These are phyloP conservation scores for Alentia gelatinosa DNA, from an alignment of 2,888 invertebrate species.

Conservation along the genomic window DNA sequence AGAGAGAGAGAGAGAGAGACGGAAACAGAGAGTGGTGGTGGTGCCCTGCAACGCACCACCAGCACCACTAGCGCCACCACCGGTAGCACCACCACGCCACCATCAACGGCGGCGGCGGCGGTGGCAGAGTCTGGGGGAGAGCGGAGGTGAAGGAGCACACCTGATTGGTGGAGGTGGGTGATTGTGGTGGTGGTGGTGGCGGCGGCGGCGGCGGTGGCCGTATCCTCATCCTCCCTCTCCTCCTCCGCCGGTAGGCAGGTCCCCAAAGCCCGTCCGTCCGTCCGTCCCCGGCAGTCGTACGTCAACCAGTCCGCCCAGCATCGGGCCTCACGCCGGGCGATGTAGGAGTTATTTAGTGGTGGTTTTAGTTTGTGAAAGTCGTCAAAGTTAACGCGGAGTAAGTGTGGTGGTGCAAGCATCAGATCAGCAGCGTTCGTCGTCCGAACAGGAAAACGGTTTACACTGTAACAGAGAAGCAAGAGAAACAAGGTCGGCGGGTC, in stretches of 20 bases:
- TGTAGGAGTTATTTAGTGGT: no score
- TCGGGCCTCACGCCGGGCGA: no score
- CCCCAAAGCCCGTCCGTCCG: neutral
- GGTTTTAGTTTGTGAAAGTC: neutral
- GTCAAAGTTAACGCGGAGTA: no score
- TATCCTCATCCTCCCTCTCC: neutral
- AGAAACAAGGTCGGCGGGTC: no score
- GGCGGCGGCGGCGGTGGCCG: neutral
- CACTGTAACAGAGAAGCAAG: no score
- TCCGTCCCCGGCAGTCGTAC: neutral
- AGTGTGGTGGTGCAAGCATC: neutral
- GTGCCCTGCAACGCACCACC: no score
- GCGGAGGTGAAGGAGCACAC: conserved; percentile 40
- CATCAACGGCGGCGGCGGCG: neutral
- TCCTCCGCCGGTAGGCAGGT: neutral
- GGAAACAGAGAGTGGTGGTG: neutral
- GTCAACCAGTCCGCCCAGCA: neutral
- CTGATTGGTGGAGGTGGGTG: conserved; percentile 39
- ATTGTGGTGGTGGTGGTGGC: neutral
- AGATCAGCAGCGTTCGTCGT: no score
- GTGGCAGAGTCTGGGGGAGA: conserved; percentile 16
- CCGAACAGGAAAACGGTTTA: no score
- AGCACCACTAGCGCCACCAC: conserved; percentile 9
- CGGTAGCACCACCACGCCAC: conserved; percentile 1
- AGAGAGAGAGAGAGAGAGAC: neutral